These are phyloP conservation scores for Passer montanus DNA, from an alignment of 2,113 vertebrate genomes.

Conservation along the genomic window DNA sequence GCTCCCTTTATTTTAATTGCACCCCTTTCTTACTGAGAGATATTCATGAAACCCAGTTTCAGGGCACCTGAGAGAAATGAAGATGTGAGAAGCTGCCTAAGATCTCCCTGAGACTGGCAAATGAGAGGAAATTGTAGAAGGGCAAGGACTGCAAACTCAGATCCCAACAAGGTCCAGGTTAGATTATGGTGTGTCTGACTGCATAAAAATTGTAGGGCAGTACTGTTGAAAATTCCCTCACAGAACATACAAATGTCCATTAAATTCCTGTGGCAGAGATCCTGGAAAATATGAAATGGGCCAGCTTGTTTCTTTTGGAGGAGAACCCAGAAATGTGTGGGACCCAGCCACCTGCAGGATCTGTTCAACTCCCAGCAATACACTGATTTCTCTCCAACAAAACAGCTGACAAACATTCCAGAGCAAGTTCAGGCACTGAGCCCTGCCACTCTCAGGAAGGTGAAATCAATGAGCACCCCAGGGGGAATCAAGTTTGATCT, in stretches of 20 bases:
- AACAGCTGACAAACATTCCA: conserved; percentile 43
- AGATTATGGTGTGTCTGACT: not conserved
- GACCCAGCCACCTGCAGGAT: not conserved
- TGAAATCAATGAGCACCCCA: conserved; percentile 40
- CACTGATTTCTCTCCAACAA: not conserved
- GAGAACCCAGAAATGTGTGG: not conserved
- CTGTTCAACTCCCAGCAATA: not conserved
- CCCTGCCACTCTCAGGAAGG: not conserved
- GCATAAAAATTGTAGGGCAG: not conserved
- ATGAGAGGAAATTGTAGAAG: not conserved
- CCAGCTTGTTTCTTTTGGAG: not conserved
- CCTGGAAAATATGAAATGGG: not conserved
- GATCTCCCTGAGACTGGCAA: not conserved
- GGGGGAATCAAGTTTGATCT: conserved; percentile 39
- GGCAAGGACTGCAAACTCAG: not conserved
- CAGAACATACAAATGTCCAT: not conserved
- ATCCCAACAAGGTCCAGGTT: not conserved
- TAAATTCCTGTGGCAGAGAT: not conserved
- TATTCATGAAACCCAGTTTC: not conserved
- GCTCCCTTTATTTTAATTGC: not conserved
- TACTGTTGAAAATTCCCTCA: not conserved
- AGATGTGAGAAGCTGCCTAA: not conserved
- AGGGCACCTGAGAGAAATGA: not conserved
- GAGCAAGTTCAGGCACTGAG: conserved; percentile 1
- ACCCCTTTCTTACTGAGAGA: not conserved